Percentiles rank a stretch among this genome's conserved stretches.
These are phyloP conservation scores for Aramus guarauna DNA, from an alignment of 2,113 vertebrate species.

Conservation along the genomic window DNA sequence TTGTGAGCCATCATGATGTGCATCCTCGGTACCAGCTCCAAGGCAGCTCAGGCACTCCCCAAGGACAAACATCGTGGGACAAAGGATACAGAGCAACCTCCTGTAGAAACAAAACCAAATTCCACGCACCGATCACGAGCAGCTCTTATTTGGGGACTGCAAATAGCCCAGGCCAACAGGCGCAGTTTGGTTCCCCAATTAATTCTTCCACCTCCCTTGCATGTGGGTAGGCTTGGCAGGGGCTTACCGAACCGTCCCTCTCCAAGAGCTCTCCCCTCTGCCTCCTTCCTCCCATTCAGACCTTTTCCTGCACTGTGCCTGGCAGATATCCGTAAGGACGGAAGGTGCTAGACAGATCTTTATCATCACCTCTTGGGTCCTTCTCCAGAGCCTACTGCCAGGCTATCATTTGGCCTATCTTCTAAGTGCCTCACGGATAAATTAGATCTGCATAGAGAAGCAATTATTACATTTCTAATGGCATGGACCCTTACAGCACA, in stretches of 20 bases:
- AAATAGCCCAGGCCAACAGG: background rate
- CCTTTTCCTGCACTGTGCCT: background rate
- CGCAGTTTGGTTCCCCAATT: background rate
- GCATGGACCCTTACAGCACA: slow-evolving; percentile 36
- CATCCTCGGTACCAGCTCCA: background rate
- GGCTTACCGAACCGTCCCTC: background rate
- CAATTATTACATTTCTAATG: slow-evolving; percentile 65
- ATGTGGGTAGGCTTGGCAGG: background rate
- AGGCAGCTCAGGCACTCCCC: background rate
- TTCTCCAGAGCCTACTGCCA: slow-evolving; percentile 16
- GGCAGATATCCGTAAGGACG: background rate
- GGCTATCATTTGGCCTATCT: slow-evolving; percentile 35
- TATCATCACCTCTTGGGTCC: slow-evolving; percentile 28
- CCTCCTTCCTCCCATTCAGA: background rate
- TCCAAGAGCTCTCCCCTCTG: background rate
- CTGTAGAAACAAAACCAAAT: background rate
- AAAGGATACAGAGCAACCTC: background rate
- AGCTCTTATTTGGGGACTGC: background rate
- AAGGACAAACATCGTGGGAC: background rate
- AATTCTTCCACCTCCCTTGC: background rate
- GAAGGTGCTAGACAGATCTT: slow-evolving; percentile 54
- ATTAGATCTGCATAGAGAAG: slow-evolving; percentile 53
- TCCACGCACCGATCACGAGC: rapidly evolving
- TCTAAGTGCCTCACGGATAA: slow-evolving; percentile 54
- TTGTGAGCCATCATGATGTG: background rate